Base-by-base conservation (phyloP, 2,888 invertebrate species). In the Sesamia inferens region DNA sequence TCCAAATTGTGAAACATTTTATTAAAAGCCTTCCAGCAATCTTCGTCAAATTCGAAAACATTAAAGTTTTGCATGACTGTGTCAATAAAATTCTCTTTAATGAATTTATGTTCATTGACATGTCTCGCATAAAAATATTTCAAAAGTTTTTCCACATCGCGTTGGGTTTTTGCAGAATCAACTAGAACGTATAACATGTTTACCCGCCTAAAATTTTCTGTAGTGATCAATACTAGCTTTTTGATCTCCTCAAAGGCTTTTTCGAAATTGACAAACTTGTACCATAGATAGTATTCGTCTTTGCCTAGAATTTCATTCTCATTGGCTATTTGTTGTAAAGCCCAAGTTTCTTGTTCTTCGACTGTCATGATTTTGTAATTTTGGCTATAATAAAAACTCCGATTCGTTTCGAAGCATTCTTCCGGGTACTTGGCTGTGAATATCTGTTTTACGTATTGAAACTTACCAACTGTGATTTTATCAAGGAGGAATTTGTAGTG, bases 101-200 rank as follows among this genome's bases (percentile, higher is more conserved):
- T 55, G 24, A 73, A 65, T 54, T 54, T 77, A 44, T 48, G 77
- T 85, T 93, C 94, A 81, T 94, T 94, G 0, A 89, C 81, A 85
- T 93, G 93, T 72, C 92, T 90, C 0, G 91, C 87, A 71, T 90
- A 89, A 80, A 89, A 94, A 84, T 94, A 91, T n/a, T 84, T 85
- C 7, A 94, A 84, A 10, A 94, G 74, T 39, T 72, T 86, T 73
- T 85, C 85, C 24, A 93, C 71, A 5, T 94, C 90, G 5, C 80
- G 67, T 67, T 91, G 87, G 63, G 78, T 91, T 83, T 87, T 89
- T 16, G 90, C 89, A 5, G 90, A 85, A 48, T 90, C 78, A 13
- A 91, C 76, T 61, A 94, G 86, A 67, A 89, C 69, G 7, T 86
- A 72, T 5, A 92, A 24, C 70, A 94, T 88, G 7, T 90, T 81